phyloP scores from a whole-genome alignment of 37 sponge, comb jelly and placozoan genomes.

The Mnemiopsis leidyi region DNA sequence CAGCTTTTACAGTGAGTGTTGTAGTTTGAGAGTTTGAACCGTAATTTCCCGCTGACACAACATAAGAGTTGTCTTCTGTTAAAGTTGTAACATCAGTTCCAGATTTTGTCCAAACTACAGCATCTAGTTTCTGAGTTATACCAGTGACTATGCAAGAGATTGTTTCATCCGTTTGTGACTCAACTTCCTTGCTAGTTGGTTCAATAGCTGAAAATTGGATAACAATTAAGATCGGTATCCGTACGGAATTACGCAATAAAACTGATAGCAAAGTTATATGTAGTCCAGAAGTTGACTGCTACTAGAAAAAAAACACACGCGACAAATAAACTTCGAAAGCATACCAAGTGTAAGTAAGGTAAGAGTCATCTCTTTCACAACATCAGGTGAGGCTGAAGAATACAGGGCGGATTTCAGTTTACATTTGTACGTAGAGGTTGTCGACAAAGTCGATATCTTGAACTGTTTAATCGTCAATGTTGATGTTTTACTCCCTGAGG shows the following conservation, averaged over 20 bases:
- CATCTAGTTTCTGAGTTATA: neutral
- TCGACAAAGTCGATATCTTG: neutral
- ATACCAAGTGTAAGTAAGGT: neutral
- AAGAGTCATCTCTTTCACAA: neutral
- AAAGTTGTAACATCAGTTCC: neutral
- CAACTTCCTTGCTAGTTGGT: neutral
- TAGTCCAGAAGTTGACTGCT: too few relatives aligned
- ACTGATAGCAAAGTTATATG: too few relatives aligned
- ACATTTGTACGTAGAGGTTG: neutral
- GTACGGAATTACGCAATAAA: too few relatives aligned
- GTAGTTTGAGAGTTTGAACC: neutral
- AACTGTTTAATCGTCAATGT: neutral
- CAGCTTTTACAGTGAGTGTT: neutral
- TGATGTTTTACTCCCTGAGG: neutral
- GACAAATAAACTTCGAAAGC: too few relatives aligned
- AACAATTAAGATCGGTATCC: too few relatives aligned
- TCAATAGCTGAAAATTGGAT: neutral
- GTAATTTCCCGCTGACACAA: neutral
- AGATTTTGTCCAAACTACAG: neutral
- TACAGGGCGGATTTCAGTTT: neutral
- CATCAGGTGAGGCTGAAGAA: neutral
- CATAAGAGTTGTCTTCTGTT: neutral
- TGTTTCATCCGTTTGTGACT: neutral
- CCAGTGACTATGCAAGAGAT: neutral
- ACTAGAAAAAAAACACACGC: too few relatives aligned